phyloP scores from a whole-genome alignment of 2,888 invertebrate genomes.

The Arge pagana region DNA sequence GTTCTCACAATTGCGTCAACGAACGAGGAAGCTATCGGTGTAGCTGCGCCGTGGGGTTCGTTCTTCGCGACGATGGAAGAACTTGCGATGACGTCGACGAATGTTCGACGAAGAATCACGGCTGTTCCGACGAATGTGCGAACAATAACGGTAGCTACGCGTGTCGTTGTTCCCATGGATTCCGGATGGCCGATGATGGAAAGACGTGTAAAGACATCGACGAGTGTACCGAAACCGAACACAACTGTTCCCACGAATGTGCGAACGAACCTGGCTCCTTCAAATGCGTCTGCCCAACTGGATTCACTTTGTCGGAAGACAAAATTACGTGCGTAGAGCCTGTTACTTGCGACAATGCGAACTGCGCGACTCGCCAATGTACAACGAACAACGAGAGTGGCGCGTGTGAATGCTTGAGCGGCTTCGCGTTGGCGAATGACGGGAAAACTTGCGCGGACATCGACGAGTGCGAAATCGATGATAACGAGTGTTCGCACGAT shows the following conservation, averaged over 20 bases:
- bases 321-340: slow-evolving; percentile 33
- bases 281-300: slow-evolving; percentile 46
- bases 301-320: slow-evolving; percentile 51
- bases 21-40: slow-evolving; percentile 63
- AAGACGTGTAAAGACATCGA: slow-evolving; percentile 49
- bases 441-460: slow-evolving; percentile 62
- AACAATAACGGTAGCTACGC: slow-evolving; percentile 59
- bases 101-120: slow-evolving; percentile 49
- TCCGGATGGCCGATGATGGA: slow-evolving; percentile 28
- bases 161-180: slow-evolving; percentile 59
- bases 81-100: slow-evolving; percentile 54
- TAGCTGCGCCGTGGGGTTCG: slow-evolving; percentile 58
- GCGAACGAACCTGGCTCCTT: slow-evolving; percentile 45
- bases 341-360: slow-evolving; percentile 51
- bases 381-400: slow-evolving; percentile 52
- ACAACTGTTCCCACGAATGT: slow-evolving; percentile 60
- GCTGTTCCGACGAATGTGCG: slow-evolving; percentile 28
- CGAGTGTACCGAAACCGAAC: slow-evolving; percentile 56
- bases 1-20: slow-evolving; percentile 60
- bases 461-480: slow-evolving; percentile 61
- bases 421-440: slow-evolving; percentile 50
- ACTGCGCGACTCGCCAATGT: slow-evolving; percentile 57
- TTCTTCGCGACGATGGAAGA: slow-evolving; percentile 56
- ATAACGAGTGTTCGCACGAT: slow-evolving; percentile 62
- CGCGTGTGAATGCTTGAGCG: slow-evolving; percentile 46